Evolutionary conservation across 2,797 vertebrate genomes (phyloP).

Genomic region (Chloroceryle inda): DNA sequence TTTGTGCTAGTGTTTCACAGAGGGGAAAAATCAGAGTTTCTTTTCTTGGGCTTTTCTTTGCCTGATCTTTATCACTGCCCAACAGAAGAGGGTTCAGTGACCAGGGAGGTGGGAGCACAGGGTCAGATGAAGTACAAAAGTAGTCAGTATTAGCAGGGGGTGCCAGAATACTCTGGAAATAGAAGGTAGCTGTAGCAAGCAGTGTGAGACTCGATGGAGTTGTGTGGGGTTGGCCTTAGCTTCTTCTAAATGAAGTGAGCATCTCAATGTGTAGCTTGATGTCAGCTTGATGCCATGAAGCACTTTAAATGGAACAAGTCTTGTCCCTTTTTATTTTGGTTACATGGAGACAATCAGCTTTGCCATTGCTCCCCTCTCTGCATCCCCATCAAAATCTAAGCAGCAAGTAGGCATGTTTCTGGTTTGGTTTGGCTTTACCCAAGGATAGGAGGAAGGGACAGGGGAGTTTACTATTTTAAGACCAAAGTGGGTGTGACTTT

Average conservation of each 20-base stretch:
- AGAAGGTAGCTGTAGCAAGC: not conserved
- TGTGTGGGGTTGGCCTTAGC: not conserved
- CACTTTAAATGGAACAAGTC: slow-evolving; percentile 71
- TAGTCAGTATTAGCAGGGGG: not conserved
- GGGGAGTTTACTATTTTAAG: not conserved
- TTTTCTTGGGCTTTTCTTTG: not conserved
- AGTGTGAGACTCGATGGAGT: not conserved
- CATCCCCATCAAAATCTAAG: not conserved
- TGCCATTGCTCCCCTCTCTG: not conserved
- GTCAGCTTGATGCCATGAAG: slow-evolving; percentile 46
- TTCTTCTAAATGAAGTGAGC: slow-evolving; percentile 13
- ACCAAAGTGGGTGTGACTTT: not conserved
- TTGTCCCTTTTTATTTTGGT: slow-evolving; percentile 20
- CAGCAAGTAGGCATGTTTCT: not conserved
- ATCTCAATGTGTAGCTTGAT: slow-evolving; percentile 43
- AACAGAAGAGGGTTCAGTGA: not conserved
- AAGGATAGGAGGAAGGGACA: not conserved
- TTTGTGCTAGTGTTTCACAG: not conserved
- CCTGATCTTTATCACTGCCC: not conserved
- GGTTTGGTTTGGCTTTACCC: not conserved
- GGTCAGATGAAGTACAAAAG: not conserved
- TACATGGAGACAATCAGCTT: slow-evolving; percentile 60
- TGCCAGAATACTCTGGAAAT: not conserved
- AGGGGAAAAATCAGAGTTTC: not conserved
- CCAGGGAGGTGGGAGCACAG: not conserved